Evolutionary conservation across 2,113 vertebrate species (phyloP), one percentile per base, ranked within the genome.

Genomic region (Corydoras sp.): DNA sequence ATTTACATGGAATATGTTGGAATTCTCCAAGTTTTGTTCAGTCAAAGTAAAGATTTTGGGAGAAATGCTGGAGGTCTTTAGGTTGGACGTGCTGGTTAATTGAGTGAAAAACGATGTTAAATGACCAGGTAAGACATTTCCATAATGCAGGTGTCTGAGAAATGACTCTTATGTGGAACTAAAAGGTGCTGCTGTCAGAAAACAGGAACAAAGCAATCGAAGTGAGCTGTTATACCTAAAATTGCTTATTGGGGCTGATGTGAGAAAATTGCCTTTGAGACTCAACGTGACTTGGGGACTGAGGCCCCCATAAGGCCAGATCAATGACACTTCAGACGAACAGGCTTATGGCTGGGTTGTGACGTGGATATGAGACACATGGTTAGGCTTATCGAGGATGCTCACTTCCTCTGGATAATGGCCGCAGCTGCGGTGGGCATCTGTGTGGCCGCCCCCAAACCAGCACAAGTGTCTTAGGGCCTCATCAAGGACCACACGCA

Each of bases 241-340:
- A 89, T 85, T 85, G 84, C 77, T 85, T 84, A 86, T 85, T 24
- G 77, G 81, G 77, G 82, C 81, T 82, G 76, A 86, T 85, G 67
- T 84, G 86, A 83, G 76, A 73, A 84, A 88, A 89, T 88, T 85
- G 84, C 83, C 73, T 79, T 71, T 65, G 82, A 81, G 81, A 74
- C 18, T 68, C 9, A 31, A 80, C 73, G 71, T 81, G 81, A 78
- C 78, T 69, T 54, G 77, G 68, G 69, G 79, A 67, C 54, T 43
- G 59, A 66, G 65, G 48, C 68, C 69, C 70, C 81, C 81, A 80
- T 85, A 83, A 86, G 61, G 51, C 76, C 76, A 68, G 79, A 86
- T 88, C 70, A 73, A 90, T 87, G 83, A 68, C 68, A 76, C 62
- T 69, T 79, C 51, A 78, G 80, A 81, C 18, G 76, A 81, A 70